Base-by-base conservation (phyloP, 2,797 vertebrate species). In the Echeneis naucrates region DNA sequence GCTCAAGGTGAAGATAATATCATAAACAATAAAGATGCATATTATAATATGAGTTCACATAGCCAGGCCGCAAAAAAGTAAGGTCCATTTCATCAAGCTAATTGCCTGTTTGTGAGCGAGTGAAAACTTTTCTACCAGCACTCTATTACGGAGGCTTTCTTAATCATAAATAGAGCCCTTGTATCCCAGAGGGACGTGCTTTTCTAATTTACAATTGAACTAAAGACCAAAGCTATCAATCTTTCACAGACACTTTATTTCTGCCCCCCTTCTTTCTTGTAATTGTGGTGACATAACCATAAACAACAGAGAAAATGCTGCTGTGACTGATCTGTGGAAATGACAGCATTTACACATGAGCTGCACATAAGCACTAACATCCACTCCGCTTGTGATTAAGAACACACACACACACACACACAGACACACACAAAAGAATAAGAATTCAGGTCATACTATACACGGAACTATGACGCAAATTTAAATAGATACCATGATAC, bases 141-240 rank as follows among this genome's bases (percentile, higher is more conserved):
- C 95, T 96, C 96, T 96, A 96, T 97, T 96, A 97, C 88, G 88
- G 94, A 95, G 93, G 94, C 90, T 97, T 98, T 97, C 96, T 96
- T 97, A 98, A 98, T 98, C 96, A 98, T 97, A 98, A 97, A 97
- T 97, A 96, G 95, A 95, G 95, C 94, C 93, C 93, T 92, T 95
- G 96, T 95, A 95, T 97, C 96, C 96, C 96, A 92, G 93, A 95
- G 97, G 96, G 95, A 96, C 93, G 94, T 95, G 95, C 95, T 89
- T 95, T 97, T 97, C 96, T 97, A 97, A 98, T 98, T 98, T 98
- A 98, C 96, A 97, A 97, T 96, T 98, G 96, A 98, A 98, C 96
- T 96, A 94, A 95, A 96, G 96, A 98, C 92, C 93, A 93, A 92
- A 96, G 96, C 96, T 96, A 98, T 98, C 97, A 97, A 98, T 99